These are phyloP conservation scores for Phoenicopterus ruber DNA, from an alignment of 2,113 vertebrate species.

Conservation along the genomic window DNA sequence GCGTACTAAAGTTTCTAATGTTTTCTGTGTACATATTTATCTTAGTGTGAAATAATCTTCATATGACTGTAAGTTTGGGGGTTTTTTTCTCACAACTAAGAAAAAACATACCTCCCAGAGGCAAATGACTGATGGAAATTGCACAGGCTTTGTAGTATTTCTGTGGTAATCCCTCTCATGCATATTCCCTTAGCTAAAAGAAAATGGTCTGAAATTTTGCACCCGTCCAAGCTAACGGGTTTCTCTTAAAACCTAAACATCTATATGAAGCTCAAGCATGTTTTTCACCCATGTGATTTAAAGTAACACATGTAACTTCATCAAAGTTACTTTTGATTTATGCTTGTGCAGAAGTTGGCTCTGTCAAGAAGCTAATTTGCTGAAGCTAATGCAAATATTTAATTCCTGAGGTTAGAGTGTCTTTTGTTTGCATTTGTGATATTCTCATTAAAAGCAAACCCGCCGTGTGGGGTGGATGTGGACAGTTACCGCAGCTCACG, in stretches of 20 bases:
- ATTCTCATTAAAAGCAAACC: not conserved
- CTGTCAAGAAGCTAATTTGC: not conserved
- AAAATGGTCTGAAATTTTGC: not conserved
- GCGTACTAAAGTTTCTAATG: not conserved
- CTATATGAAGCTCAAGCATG: not conserved
- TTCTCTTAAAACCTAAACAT: not conserved
- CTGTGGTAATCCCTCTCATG: not conserved
- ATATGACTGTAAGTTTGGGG: not conserved
- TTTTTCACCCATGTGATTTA: not conserved
- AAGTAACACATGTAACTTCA: not conserved
- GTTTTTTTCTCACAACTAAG: not conserved
- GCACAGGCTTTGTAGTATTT: not conserved
- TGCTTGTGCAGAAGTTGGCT: not conserved
- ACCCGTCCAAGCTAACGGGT: not conserved
- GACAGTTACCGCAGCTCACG: rapidly evolving
- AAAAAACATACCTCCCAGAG: not conserved
- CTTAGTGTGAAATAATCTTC: not conserved
- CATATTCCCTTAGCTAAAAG: not conserved
- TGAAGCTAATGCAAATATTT: not conserved
- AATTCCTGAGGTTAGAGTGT: not conserved
- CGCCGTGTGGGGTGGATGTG: rapidly evolving
- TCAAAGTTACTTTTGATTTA: not conserved
- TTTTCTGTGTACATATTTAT: not conserved
- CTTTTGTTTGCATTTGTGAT: not conserved
- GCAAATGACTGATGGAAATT: not conserved